Conservation (phyloP, 2,113 vertebrate genomes). For the Malurus alboscapulatus region DNA sequence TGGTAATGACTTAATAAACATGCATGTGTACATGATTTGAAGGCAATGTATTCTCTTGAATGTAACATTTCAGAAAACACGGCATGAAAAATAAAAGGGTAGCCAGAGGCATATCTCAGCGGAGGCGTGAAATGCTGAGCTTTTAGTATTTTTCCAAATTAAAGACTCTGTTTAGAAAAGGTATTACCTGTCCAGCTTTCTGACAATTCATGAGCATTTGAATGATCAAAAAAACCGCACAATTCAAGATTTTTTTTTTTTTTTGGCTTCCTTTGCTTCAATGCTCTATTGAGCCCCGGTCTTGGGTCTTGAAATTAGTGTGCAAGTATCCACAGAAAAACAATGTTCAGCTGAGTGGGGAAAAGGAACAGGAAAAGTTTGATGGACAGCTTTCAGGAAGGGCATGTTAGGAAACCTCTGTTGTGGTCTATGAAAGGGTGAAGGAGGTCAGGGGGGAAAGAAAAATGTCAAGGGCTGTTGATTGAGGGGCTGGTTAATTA, state of each 20-base stretch:
- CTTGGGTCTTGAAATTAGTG: not conserved
- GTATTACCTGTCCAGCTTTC: slow-evolving; percentile 50
- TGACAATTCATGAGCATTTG: not conserved
- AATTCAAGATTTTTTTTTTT: not conserved
- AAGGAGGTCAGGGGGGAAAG: not conserved
- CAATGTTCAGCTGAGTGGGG: not conserved
- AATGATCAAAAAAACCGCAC: not conserved
- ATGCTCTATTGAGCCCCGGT: not conserved
- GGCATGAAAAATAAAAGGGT: slow-evolving; percentile 56
- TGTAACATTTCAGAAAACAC: slow-evolving; percentile 45
- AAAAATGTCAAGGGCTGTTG: not conserved
- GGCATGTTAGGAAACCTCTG: not conserved
- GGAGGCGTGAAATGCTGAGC: slow-evolving; percentile 52
- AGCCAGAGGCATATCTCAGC: slow-evolving; percentile 47
- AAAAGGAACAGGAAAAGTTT: not conserved
- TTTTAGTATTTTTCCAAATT: slow-evolving; percentile 59
- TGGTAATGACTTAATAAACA: slow-evolving; percentile 68
- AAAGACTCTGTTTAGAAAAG: slow-evolving; percentile 42
- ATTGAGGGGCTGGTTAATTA: not conserved
- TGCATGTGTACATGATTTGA: slow-evolving; percentile 61
- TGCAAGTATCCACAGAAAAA: not conserved
- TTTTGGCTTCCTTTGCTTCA: not conserved
- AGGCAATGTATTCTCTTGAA: slow-evolving; percentile 59
- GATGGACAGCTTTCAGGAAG: not conserved
- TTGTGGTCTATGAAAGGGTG: not conserved